Percentiles rank a stretch among this genome's conserved stretches.
These are phyloP conservation scores for Drosophila leonis DNA, from an alignment of 2,888 invertebrate genomes.

Conservation along the genomic window DNA sequence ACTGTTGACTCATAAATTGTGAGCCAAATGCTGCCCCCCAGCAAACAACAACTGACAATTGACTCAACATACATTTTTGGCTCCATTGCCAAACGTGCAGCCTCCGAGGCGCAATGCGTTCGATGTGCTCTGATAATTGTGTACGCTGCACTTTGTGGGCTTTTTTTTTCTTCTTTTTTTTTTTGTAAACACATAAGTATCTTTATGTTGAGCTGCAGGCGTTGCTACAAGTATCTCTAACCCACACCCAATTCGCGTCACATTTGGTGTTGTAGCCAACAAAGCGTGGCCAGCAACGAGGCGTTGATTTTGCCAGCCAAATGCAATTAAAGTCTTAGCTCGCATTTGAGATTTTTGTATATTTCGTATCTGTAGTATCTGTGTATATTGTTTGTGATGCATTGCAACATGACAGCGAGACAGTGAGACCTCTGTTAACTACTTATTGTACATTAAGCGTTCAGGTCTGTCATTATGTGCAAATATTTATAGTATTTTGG, in stretches of 20 bases:
- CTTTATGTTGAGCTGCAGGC: constrained; percentile 42
- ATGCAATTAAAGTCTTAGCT: constrained; percentile 60
- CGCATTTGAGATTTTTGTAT: constrained; percentile 13
- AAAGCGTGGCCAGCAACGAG: constrained; percentile 64
- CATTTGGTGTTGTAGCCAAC: constrained; percentile 51
- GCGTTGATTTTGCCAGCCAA: constrained; percentile 68
- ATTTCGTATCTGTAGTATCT: constrained; percentile 20
- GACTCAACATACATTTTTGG: constrained; percentile 4
- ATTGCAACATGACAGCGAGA: constrained; percentile 46
- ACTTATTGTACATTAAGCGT: constrained; percentile 41
- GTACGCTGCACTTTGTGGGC: constrained; percentile 48
- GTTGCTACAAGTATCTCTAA: constrained; percentile 31
- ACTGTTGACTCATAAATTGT: constrained; percentile 49
- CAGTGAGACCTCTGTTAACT: constrained; percentile 26
- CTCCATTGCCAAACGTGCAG: constrained; percentile 49
- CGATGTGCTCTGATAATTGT: constrained; percentile 55
- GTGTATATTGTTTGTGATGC: constrained; percentile 24
- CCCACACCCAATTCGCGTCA: constrained; percentile 42
- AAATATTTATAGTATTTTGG: constrained; percentile 8
- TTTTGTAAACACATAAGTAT: constrained; percentile 15
- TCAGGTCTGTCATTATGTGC: constrained; percentile 30
- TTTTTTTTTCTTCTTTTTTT: constrained; percentile 9
- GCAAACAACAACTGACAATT: neutral
- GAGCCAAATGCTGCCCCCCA: constrained; percentile 8
- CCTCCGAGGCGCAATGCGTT: constrained; percentile 51